phyloP scores from a whole-genome alignment of 2,797 vertebrate genomes.

The Acipenser transmontanus region DNA sequence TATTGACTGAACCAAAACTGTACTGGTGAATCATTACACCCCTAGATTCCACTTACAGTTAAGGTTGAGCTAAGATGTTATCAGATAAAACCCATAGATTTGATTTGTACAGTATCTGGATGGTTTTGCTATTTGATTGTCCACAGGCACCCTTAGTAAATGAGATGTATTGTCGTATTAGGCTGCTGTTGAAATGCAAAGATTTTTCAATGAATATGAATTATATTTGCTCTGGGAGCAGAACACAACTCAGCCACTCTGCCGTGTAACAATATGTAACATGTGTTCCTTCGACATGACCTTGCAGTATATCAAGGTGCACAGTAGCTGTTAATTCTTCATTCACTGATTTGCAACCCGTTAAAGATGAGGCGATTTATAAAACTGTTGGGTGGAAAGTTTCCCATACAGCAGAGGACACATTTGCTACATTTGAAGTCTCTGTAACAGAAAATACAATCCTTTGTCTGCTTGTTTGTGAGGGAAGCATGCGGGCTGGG shows the following conservation, averaged over 20 bases:
- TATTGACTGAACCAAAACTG: too few relatives aligned
- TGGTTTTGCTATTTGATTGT: constrained; percentile 21
- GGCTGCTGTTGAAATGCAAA: constrained; percentile 23
- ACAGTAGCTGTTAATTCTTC: constrained; percentile 20
- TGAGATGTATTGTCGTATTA: constrained; percentile 21
- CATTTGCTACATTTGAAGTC: too few relatives aligned
- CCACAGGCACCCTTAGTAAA: neutral
- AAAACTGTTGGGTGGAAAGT: neutral
- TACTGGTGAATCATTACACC: too few relatives aligned
- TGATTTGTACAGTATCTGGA: too few relatives aligned
- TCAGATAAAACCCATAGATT: too few relatives aligned
- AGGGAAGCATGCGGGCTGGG: too few relatives aligned
- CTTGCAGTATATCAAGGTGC: constrained; percentile 20
- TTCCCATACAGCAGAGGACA: neutral
- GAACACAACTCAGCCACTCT: constrained; percentile 11
- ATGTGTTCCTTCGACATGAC: constrained; percentile 22
- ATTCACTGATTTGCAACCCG: constrained; percentile 15
- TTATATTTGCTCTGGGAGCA: constrained; percentile 19
- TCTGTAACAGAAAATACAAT: too few relatives aligned
- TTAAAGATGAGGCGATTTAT: constrained; percentile 14
- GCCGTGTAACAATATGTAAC: constrained; percentile 5
- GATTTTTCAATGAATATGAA: constrained; percentile 18
- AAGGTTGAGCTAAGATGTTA: too few relatives aligned
- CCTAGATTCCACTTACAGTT: too few relatives aligned
- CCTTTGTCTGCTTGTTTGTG: too few relatives aligned